Evolutionary conservation across 1,140 invertebrate genomes (phyloP).

Genomic region (Aphelinus atriplicis): DNA sequence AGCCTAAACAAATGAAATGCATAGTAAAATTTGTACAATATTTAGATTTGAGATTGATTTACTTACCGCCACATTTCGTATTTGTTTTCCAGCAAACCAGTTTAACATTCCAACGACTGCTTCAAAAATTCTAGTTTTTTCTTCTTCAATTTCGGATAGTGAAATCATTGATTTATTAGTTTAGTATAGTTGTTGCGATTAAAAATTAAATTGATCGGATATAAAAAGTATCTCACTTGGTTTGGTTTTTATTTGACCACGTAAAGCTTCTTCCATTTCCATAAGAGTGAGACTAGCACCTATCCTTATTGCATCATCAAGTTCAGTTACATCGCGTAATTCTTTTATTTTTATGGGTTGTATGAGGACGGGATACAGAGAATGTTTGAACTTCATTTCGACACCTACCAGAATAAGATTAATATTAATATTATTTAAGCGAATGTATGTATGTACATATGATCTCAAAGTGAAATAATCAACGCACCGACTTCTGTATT

Average conservation of each 20-base stretch:
- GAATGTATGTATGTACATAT: neutral
- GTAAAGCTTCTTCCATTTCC: slow-evolving; percentile 74
- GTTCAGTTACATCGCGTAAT: slow-evolving; percentile 69
- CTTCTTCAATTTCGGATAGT: slow-evolving; percentile 48
- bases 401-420: slow-evolving; percentile 67
- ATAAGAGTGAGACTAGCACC: slow-evolving; percentile 85
- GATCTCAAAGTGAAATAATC: neutral
- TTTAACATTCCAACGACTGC: slow-evolving; percentile 86
- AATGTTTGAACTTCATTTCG: slow-evolving; percentile 90
- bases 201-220: too few relatives aligned
- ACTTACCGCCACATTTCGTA: slow-evolving; percentile 82
- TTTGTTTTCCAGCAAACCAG: slow-evolving; percentile 96
- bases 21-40: too few relatives aligned
- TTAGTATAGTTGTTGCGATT: too few relatives aligned
- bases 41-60: neutral
- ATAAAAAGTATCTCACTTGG: slow-evolving; percentile 55
- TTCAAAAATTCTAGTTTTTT: slow-evolving; percentile 76
- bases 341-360: slow-evolving; percentile 79
- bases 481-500: slow-evolving; percentile 88
- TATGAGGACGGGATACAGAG: slow-evolving; percentile 83
- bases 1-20: slow-evolving; percentile 61
- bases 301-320: slow-evolving; percentile 72
- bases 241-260: slow-evolving; percentile 67
- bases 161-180: neutral
- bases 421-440: neutral